Percentiles rank a stretch among this genome's conserved stretches.
These are phyloP conservation scores for Pachycephala philippinensis DNA, from an alignment of 2,113 vertebrate species.

Conservation along the genomic window DNA sequence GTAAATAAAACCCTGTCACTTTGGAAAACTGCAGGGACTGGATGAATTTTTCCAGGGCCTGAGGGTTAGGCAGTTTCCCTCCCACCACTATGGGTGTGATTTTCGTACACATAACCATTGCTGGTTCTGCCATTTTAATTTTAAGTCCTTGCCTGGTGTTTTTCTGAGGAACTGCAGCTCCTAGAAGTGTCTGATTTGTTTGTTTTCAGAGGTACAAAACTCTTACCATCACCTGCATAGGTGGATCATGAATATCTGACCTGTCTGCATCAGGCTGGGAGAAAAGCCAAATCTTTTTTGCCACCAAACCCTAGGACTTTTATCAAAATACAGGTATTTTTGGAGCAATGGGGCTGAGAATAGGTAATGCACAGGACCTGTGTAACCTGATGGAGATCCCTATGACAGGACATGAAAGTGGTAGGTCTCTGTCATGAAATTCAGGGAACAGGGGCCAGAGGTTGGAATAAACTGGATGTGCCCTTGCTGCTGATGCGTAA, in stretches of 20 bases:
- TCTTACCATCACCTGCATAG: neutral
- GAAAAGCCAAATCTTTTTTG: neutral
- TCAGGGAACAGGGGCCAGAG: neutral
- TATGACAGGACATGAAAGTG: fast-evolving
- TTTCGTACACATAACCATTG: neutral
- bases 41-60: neutral
- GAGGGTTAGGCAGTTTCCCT: neutral
- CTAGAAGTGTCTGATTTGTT: neutral
- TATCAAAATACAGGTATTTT: fast-evolving
- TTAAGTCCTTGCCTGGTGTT: neutral
- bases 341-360: neutral
- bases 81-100: neutral
- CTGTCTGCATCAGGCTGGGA: neutral
- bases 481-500: no score
- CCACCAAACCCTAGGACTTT: neutral
- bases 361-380: neutral
- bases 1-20: neutral
- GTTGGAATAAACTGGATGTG: neutral
- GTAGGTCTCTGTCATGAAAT: neutral
- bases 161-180: neutral
- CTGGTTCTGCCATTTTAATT: neutral
- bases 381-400: neutral
- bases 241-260: neutral
- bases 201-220: neutral
- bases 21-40: neutral